These are phyloP conservation scores for Melieria crassipennis DNA, from an alignment of 2,888 invertebrate species.

Conservation along the genomic window DNA sequence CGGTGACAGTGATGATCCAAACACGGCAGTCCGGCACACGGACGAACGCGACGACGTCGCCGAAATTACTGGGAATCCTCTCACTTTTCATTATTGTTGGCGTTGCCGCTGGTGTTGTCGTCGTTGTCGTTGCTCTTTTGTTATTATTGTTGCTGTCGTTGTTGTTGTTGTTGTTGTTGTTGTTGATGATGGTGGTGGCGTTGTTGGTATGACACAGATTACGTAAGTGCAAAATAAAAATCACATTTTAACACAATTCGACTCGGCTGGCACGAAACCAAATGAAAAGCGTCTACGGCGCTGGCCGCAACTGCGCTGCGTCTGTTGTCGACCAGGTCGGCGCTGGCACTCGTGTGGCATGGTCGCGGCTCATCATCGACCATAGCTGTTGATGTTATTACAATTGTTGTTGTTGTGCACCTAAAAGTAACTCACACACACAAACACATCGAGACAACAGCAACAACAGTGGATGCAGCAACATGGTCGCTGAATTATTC, in stretches of 20 bases:
- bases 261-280: conserved; percentile 10
- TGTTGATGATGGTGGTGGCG: conserved; percentile 10
- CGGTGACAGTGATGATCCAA: background rate
- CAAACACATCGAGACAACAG: background rate
- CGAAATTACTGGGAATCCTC: conserved; percentile 58
- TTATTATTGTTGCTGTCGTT: conserved; percentile 6
- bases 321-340: background rate
- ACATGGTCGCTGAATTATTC: conserved; percentile 39
- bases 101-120: conserved; percentile 24
- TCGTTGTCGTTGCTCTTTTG: conserved; percentile 24
- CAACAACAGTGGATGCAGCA: conserved; percentile 40
- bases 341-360: background rate
- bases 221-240: conserved; percentile 22
- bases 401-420: conserved; percentile 14
- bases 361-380: background rate
- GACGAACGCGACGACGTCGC: background rate
- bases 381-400: conserved; percentile 10
- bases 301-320: background rate
- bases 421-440: background rate
- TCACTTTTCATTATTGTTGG: conserved; percentile 55
- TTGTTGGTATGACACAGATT: conserved; percentile 9
- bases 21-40: background rate
- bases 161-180: conserved; percentile 8
- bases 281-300: background rate
- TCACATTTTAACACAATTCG: conserved; percentile 32